Conservation (phyloP, 1,140 invertebrate species). For the Drosophila suzukii region DNA sequence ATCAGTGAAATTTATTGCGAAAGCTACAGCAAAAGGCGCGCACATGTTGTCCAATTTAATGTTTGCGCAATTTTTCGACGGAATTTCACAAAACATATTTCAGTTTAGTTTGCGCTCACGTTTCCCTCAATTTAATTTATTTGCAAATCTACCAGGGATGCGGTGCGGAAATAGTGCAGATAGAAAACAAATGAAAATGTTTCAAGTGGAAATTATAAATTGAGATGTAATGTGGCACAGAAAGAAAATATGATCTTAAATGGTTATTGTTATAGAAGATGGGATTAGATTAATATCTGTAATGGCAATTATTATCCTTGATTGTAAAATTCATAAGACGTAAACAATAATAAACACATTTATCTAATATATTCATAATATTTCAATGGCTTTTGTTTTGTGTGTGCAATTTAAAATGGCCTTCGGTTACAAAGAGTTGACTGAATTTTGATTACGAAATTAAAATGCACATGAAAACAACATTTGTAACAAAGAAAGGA, state of each 20-base stretch:
- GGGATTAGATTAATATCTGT: no score
- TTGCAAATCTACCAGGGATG: slow-evolving; percentile 19
- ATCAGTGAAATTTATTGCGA: slow-evolving; percentile 77
- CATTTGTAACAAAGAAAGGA: neutral
- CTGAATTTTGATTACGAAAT: slow-evolving; percentile 9
- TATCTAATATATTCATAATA: no score
- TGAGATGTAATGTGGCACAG: slow-evolving; percentile 23
- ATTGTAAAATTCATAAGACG: no score
- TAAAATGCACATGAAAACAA: slow-evolving; percentile 9
- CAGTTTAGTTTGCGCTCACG: slow-evolving; percentile 66
- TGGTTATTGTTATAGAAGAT: neutral
- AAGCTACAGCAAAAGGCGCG: slow-evolving; percentile 69
- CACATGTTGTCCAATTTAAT: slow-evolving; percentile 79
- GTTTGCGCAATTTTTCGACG: slow-evolving; percentile 63
- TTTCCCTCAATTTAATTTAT: slow-evolving; percentile 64
- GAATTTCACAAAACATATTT: slow-evolving; percentile 73
- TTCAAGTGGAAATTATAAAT: slow-evolving; percentile 38
- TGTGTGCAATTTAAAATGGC: no score
- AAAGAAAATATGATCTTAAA: neutral
- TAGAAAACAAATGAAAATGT: slow-evolving; percentile 25
- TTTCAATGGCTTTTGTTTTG: no score
- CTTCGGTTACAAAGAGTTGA: neutral
- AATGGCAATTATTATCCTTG: no score
- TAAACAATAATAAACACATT: no score
- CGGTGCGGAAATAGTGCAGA: neutral